Base-by-base conservation (phyloP, 2,888 invertebrate genomes). In the Drosophila neotestacea region DNA sequence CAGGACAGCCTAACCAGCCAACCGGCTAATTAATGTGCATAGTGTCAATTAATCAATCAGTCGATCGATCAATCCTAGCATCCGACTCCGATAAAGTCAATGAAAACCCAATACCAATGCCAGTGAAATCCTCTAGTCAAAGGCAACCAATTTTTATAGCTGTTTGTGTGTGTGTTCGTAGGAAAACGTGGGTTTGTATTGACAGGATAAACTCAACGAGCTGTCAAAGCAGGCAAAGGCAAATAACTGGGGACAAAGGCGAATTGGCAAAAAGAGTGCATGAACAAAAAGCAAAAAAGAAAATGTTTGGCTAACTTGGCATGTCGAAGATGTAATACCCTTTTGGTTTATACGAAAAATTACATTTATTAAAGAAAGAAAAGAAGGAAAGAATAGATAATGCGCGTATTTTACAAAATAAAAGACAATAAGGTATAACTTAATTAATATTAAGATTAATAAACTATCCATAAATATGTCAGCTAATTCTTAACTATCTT, bases 31-130 rank as follows among this genome's bases (percentile, higher is more conserved):
- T 91, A 91, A 90, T 90, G 85, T 81, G 82, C 74, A 83, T 85
- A 85, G 87, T 91, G 87, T 90, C 91, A 90, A 90, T 90, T 87
- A 86, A 90, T 90, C 90, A 91, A 90, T 91, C 89, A 87, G 81
- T 63, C 82, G 65, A 84, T 87, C 84, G 89, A 90, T 90, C 89
- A 91, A 90, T 90, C 85, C 81, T 71, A 73, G 71, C 81, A 52
- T 50, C 51, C 50, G 54, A 70, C 74, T 58, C 30, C 59, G 66
- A 41, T 46, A 46, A 58, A 64, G 73, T 73, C 80, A 88, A 73
- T 72, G 64, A 54, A 88, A 72, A 65, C 64, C 71, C 63, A 71
- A 68, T 47, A 60, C 61, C 52, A 66, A 61, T 59, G 54, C 78
- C 51, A 54, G 62, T 56, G 59, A 73, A 74, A 81, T 59, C 52